Percentiles rank a stretch among this genome's conserved stretches.
phyloP scores from a whole-genome alignment of 1,140 invertebrate genomes.

The Acromyrmex heyeri region DNA sequence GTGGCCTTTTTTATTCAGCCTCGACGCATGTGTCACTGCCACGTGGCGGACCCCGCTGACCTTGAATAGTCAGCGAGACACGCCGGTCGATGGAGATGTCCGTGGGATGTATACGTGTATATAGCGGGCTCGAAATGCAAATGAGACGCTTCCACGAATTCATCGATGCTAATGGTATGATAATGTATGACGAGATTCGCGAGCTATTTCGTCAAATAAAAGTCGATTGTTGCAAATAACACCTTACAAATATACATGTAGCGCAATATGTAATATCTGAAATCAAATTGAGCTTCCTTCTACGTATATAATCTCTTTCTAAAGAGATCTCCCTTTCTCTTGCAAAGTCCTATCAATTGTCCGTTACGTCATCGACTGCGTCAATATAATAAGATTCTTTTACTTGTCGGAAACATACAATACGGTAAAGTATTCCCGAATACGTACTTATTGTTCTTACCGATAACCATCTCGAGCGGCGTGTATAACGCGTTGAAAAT shows the following conservation, averaged over 20 bases:
- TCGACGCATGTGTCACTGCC: slow-evolving; percentile 72
- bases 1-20: slow-evolving; percentile 47
- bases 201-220: slow-evolving; percentile 67
- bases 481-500: slow-evolving; percentile 12
- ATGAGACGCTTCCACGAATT: slow-evolving; percentile 73
- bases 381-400: not conserved
- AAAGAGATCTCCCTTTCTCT: not conserved
- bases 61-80: slow-evolving; percentile 73
- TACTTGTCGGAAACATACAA: not conserved
- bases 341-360: not conserved
- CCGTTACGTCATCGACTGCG: not conserved
- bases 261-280: not conserved
- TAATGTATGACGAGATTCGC: slow-evolving; percentile 65
- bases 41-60: slow-evolving; percentile 68
- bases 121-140: slow-evolving; percentile 70
- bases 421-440: not conserved
- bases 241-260: slow-evolving; percentile 48
- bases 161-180: slow-evolving; percentile 76
- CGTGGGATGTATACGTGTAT: slow-evolving; percentile 57
- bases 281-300: not conserved
- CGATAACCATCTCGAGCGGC: slow-evolving; percentile 45
- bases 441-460: not conserved
- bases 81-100: slow-evolving; percentile 71
- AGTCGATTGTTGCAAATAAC: slow-evolving; percentile 66
- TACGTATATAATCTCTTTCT: not conserved